Base-by-base conservation (phyloP, 2,797 vertebrate species). In the Oryzias sinensis region DNA sequence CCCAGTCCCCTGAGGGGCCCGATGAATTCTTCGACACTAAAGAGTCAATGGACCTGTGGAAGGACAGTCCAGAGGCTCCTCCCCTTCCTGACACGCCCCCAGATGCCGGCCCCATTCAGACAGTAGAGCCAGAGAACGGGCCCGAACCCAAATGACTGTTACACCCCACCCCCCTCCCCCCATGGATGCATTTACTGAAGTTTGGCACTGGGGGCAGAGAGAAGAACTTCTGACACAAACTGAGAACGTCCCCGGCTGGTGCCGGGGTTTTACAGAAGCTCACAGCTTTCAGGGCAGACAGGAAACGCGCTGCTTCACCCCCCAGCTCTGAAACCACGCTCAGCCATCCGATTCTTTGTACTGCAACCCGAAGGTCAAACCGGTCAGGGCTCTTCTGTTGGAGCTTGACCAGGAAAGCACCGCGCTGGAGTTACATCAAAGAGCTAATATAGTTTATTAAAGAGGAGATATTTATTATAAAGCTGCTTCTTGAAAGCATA, bases 21-120 rank as follows among this genome's bases (percentile, higher is more conserved):
- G 91, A 91, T 0, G 88, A 91, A 83, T 91, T 91, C 79, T 93
- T 92, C 1, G 90, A 93, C 77, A 90, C 91, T 0, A 89, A 88
- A 79, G 91, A 92, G 79, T 84, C 85, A 0, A 42, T 88, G 62
- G 91, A 91, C 29, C 18, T 84, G 53, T 93, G 90, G 91, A 80
- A 51, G 60, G 90, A 83, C 56, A 79, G 77, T 65, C 80, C 84
- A 0, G 86, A 78, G 20, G 65, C 53, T 56, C 70, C 69, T 45
- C 67, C 79, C 0, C 65, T 64, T 18, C 29, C 87, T 0, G 87
- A 86, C 22, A 62, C 75, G 0, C 70, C 84, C 0, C 40, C 81
- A 14, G 89, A 92, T 68, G 76, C 70, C 1, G 79, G 79, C 14
- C 65, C 81, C 24, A 55, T 82, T 17, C 80, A 74, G 37, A 59